Evolutionary conservation across 2,113 vertebrate species (phyloP), one percentile per base, ranked within the genome.

Genomic region (Xenotilapia longispinis): DNA sequence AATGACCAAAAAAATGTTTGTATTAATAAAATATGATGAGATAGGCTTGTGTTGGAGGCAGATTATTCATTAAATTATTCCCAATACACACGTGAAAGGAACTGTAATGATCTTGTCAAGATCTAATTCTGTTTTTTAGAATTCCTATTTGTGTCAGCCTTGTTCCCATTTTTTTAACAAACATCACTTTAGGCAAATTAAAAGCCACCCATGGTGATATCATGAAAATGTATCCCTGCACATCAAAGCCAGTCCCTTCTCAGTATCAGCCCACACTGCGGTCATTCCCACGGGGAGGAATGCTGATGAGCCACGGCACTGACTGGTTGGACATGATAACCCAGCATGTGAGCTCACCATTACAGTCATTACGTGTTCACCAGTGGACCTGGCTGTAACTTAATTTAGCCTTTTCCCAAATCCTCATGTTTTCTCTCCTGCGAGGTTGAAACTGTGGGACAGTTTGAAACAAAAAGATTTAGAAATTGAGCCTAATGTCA

Each of bases 271-370:
- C 33, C 10, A 5, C 81, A 42, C 58, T 15, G 80, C 79, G 45
- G 86, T 55, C 55, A 21, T 91, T 85, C 91, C 92, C 89, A 87
- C 87, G 81, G 85, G 81, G 84, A 81, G 83, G 68, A 88, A 73
- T 87, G 84, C 79, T 87, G 85, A 90, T 87, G 87, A 89, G 83
- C 80, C 17, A 21, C 51, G 15, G 23, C 82, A 81, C 28, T 13
- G 14, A 92, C 90, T 89, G 86, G 84, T 78, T 6, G 33, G 79
- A 89, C 55, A 82, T 70, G 88, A 94, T 88, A 94, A 91, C 85
- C 33, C 80, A 88, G 89, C 87, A 40, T 83, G 87, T 31, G 45
- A 90, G 80, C 70, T 85, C 81, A 58, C 15, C 51, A 80, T 70
- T 73, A 51, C 80, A 79, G 79, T 73, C 73, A 90, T 89, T 85